Base-by-base conservation (phyloP, 2,888 invertebrate species). In the Boloria euphrosyne region DNA sequence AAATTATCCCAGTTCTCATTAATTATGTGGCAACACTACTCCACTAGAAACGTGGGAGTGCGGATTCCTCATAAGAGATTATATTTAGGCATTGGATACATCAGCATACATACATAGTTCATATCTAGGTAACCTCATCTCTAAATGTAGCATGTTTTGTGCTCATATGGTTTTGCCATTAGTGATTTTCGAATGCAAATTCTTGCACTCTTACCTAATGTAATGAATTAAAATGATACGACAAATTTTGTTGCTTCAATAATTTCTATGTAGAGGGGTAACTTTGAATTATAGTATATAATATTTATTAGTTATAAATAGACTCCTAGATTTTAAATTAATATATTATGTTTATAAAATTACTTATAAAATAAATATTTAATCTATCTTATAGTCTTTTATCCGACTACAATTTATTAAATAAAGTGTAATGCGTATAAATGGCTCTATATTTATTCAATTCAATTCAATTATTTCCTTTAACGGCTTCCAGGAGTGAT, bases 21-120 rank as follows among this genome's bases (percentile, higher is more conserved):
- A 6, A 4, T 0, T 50, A 59, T 2, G 17, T 59, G 59, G 59
- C 59, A 50, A 59, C 59, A 59, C 49, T 59, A 59, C 14, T 38
- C 47, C 16, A 58, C 58, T 73, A 75, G 46, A 75, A 74, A 69
- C 72, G 75, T 75, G 76, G 78, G 79, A 75, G 76, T 52, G 46
- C 46, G 51, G 80, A 80, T 79, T 78, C 77, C 69, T 71, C 67
- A 67, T 70, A 71, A 75, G 69, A 72, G 70, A 72, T 72, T 73
- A 71, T 72, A 68, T 68, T 68, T 68, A 68, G 68, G 62, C 66
- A 49, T 51, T 66, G 17, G 31, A 38, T 38, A 38, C 31, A 38
- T 7, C 31, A 38, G 31, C 31, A 38, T 38, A 2, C 31, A 7
- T 31, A 31, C 31, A 38, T 38, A 38, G 2, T 10, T 38, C 7